Percentiles rank a stretch among this genome's conserved stretches.
Conservation (phyloP, 2,888 invertebrate genomes). For the Teleiodes luculella region DNA sequence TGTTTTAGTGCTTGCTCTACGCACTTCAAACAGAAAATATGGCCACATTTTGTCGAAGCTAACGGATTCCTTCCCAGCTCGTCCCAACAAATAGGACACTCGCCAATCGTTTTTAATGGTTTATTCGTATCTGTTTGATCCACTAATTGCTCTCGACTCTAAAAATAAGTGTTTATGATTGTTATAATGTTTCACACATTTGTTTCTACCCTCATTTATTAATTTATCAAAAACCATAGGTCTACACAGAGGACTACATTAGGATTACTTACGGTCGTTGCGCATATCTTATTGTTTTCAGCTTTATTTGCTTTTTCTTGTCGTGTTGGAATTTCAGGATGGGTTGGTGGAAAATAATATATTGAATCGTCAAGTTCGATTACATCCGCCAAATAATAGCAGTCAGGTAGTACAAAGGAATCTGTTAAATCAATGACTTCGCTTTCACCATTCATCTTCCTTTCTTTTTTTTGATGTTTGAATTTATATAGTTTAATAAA, state of each 20-base stretch:
- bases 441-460: background rate
- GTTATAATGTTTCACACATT: background rate
- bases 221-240: too few relatives aligned
- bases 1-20: constrained; percentile 35
- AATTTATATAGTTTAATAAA: too few relatives aligned
- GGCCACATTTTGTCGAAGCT: constrained; percentile 61
- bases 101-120: constrained; percentile 30
- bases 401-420: constrained; percentile 34
- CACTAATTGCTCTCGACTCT: background rate
- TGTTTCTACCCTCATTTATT: too few relatives aligned
- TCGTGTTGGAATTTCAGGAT: background rate
- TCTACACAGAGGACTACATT: too few relatives aligned
- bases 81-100: constrained; percentile 59
- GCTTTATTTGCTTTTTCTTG: background rate
- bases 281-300: background rate
- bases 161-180: background rate
- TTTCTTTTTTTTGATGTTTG: too few relatives aligned
- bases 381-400: constrained; percentile 29
- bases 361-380: constrained; percentile 37
- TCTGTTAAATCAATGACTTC: constrained; percentile 39
- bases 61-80: constrained; percentile 45
- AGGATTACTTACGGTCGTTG: too few relatives aligned
- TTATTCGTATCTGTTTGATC: background rate
- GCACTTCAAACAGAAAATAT: constrained; percentile 53
- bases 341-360: background rate